Base-by-base conservation (phyloP, 2,888 invertebrate species). In the Dioctria linearis region DNA sequence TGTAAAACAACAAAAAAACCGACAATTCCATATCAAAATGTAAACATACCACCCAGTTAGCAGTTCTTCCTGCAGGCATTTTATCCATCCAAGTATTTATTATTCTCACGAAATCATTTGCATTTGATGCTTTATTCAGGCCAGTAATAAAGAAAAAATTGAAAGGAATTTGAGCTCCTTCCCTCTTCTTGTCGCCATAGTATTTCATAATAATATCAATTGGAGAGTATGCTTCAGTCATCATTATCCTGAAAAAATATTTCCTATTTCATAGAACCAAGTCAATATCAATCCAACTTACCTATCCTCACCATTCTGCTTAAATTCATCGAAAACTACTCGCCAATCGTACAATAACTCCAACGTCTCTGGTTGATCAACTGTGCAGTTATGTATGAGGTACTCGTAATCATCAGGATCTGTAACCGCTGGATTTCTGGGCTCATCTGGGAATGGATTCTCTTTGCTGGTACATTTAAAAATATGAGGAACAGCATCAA, bases 21-120 rank as follows among this genome's bases (percentile, higher is more conserved):
- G 6, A 43, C 3, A 11, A 8, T 8, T 63, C 37, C 3, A n/a
- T 71, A 59, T 9, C 25, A 25, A 25, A 25, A 25, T 25, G 25
- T 25, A 25, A 25, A 25, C 91, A 88, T 84, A 93, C 93, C 87
- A 94, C 93, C 93, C 93, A 94, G 85, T 93, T 94, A 0, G 93
- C 89, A 0, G 90, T 88, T 80, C 89, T 88, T 11, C 90, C 90
- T 39, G 84, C 82, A 0, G 93, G 92, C 90, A 93, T 90, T 13
- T 90, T 90, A 0, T 88, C 88, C 85, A 92, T 85, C 93, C 93
- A 93, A 2, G 88, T 87, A 54, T 92, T 90, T 3, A 93, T 89
- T 0, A 87, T 84, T 0, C 84, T 83, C 54, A 91, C 90, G 80
- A 92, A 91, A 54, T 91, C 90, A 8, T 86, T 82, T 0, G 93